Evolutionary conservation across 2,797 vertebrate species (phyloP).

Genomic region (Sebastes cheni): DNA sequence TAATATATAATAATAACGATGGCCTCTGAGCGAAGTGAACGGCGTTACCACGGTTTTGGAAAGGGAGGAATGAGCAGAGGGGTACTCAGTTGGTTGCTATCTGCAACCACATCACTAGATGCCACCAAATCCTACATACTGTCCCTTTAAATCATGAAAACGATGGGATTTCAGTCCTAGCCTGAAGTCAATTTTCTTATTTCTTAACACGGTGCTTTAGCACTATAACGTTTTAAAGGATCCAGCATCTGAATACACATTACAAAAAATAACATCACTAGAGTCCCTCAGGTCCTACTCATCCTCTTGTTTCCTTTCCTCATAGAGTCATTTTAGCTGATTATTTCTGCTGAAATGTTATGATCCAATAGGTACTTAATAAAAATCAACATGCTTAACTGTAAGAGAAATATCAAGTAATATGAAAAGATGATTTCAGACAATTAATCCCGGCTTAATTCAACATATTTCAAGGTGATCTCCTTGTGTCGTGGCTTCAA

Average conservation of each 20-base stretch:
- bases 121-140: too few species aligned
- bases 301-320: background rate
- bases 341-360: background rate
- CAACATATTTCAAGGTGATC: background rate
- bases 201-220: background rate
- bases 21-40: too few species aligned
- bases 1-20: too few species aligned
- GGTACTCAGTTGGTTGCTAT: too few species aligned
- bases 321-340: background rate
- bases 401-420: background rate
- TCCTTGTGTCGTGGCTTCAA: background rate
- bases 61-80: too few species aligned
- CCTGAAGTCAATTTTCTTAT: background rate
- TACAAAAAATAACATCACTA: background rate
- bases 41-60: too few species aligned
- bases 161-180: background rate
- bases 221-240: background rate
- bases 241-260: constrained; percentile 12
- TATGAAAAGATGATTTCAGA: background rate
- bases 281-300: background rate
- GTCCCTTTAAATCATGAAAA: background rate
- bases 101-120: too few species aligned
- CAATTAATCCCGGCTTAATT: background rate
- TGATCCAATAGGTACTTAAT: background rate
- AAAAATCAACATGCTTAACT: background rate